Evolutionary conservation across 2,113 vertebrate species (phyloP).

Genomic region (Tricholaema leucomelas): DNA sequence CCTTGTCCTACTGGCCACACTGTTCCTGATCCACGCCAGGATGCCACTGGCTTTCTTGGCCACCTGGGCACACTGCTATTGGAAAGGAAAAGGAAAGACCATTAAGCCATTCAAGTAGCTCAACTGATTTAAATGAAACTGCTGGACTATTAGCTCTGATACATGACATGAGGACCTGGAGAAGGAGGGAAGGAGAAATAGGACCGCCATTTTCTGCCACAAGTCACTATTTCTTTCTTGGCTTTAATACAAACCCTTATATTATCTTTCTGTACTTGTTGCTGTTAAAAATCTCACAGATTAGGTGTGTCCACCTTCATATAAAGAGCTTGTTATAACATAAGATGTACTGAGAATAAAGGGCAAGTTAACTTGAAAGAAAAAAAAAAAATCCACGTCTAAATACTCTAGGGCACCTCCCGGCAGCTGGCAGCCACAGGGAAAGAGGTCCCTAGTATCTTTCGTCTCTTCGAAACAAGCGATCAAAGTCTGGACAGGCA

Average conservation of each 20-base stretch:
- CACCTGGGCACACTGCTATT: no score
- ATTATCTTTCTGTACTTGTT: not conserved
- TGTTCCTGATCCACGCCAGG: no score
- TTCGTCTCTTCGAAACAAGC: fast-evolving
- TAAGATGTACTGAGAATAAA: not conserved
- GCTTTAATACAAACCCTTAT: not conserved
- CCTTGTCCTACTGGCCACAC: no score
- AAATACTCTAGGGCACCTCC: no score
- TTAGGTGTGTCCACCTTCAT: fast-evolving
- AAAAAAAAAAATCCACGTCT: not conserved
- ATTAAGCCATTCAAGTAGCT: not conserved
- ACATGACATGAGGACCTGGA: not conserved
- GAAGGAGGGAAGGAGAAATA: not conserved
- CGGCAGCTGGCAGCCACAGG: no score
- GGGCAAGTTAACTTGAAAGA: not conserved
- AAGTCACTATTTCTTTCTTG: not conserved
- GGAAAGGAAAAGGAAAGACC: no score
- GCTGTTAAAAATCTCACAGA: not conserved
- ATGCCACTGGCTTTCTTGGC: no score
- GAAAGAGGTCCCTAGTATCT: fast-evolving
- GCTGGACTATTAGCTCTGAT: not conserved
- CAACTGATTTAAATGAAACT: not conserved
- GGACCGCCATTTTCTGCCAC: not conserved
- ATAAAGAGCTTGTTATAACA: not conserved
- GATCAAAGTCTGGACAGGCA: fast-evolving